Percentiles rank a stretch among this genome's conserved stretches.
phyloP scores from a whole-genome alignment of 1,140 invertebrate genomes.

The Solen grandis region DNA sequence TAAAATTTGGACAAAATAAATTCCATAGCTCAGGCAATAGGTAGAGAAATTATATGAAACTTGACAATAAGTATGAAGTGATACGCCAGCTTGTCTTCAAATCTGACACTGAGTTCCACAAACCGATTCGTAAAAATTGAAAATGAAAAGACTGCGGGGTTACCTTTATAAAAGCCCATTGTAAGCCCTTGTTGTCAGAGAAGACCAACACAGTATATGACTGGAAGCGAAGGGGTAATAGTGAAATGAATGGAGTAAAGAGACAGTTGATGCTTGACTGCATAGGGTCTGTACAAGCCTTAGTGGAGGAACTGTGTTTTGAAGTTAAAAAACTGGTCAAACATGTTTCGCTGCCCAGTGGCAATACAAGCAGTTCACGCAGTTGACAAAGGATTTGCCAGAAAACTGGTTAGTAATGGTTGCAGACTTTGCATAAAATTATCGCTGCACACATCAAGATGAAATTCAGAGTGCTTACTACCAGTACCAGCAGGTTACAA shows the following conservation, averaged over 20 bases:
- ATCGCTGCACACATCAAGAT: conserved; percentile 25
- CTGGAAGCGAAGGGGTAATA: conserved; percentile 1
- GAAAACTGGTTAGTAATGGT: conserved; percentile 14
- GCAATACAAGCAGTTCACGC: conserved; percentile 33
- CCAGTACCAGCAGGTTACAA: too few species aligned
- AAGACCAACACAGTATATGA: background rate
- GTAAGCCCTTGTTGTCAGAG: background rate
- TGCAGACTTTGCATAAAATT: conserved; percentile 45
- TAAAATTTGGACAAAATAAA: conserved; percentile 9
- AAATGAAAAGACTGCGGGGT: conserved; percentile 32
- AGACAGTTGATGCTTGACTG: conserved; percentile 7
- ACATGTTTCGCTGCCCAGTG: conserved; percentile 46
- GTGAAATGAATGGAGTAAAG: background rate
- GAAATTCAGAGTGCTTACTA: too few species aligned
- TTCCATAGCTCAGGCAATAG: background rate
- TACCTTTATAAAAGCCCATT: background rate
- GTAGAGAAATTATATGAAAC: background rate
- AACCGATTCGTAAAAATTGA: background rate
- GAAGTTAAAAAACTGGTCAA: background rate
- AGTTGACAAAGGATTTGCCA: conserved; percentile 7
- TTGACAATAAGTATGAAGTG: conserved; percentile 17
- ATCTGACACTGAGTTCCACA: background rate
- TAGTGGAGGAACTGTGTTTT: conserved; percentile 14
- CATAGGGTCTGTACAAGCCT: background rate
- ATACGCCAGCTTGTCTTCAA: background rate